Conservation (phyloP, 2,113 vertebrate genomes). For the Galeopterus variegatus region DNA sequence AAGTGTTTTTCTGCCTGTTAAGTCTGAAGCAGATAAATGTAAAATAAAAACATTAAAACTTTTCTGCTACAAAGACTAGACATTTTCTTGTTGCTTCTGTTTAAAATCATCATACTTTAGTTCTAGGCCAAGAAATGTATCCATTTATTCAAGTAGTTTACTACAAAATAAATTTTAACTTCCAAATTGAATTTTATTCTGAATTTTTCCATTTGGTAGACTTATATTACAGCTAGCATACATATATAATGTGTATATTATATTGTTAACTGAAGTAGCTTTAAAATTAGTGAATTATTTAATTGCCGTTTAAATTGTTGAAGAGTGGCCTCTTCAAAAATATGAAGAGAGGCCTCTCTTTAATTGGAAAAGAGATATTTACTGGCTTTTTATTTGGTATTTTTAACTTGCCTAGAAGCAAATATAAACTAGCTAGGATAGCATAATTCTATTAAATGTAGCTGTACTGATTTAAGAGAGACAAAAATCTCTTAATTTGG, state of each 20-base stretch:
- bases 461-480: constrained; percentile 32
- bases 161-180: constrained; percentile 27
- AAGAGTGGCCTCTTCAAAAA: not conserved
- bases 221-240: constrained; percentile 20
- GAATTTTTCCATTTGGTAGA: constrained; percentile 52
- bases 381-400: constrained; percentile 40
- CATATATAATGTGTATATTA: not conserved
- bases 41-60: not conserved
- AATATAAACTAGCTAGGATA: constrained; percentile 45
- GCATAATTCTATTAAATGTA: constrained; percentile 61
- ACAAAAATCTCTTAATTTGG: constrained; percentile 18
- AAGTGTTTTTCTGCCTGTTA: not conserved
- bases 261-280: constrained; percentile 64
- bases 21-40: not conserved
- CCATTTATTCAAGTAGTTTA: not conserved
- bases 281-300: constrained; percentile 63
- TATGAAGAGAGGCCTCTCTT: constrained; percentile 17
- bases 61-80: not conserved
- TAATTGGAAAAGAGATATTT: constrained; percentile 14
- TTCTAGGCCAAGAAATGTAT: not conserved
- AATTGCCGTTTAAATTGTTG: constrained; percentile 50
- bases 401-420: constrained; percentile 40
- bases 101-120: not conserved
- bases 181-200: constrained; percentile 28
- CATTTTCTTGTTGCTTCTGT: not conserved